Conservation (phyloP, 2,797 vertebrate species). For the Argentina silus region DNA sequence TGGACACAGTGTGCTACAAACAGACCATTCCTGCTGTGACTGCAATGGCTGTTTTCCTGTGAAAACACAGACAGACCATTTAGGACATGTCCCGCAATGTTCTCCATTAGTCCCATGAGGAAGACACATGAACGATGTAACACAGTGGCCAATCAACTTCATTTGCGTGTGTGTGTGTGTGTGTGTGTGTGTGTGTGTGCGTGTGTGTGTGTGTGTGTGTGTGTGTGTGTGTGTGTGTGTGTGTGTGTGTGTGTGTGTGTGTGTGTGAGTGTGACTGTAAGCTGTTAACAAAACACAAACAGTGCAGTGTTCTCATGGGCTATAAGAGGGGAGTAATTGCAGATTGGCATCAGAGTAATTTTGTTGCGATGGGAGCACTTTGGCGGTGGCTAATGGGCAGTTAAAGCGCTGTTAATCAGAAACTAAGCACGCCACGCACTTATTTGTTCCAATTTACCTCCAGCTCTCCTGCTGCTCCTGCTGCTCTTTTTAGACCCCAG, state of each 20-base stretch:
- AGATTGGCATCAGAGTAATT: constrained; percentile 50
- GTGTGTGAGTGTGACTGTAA: too few relatives aligned
- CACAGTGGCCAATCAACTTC: not conserved
- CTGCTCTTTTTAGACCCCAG: not conserved
- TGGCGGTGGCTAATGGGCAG: constrained; percentile 51
- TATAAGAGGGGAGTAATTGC: constrained; percentile 41
- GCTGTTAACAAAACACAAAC: constrained; percentile 41
- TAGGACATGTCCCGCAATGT: constrained; percentile 21
- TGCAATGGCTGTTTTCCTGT: constrained; percentile 8
- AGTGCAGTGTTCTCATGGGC: constrained; percentile 24
- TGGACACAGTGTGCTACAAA: constrained; percentile 11
- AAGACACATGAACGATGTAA: constrained; percentile 33
- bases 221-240: constrained; percentile 22
- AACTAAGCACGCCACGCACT: constrained; percentile 34
- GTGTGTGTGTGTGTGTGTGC: not conserved
- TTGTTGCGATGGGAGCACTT: constrained; percentile 40
- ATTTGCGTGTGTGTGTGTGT: constrained; percentile 8
- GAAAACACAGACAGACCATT: constrained; percentile 29
- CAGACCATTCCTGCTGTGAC: not conserved
- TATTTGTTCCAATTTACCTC: constrained; percentile 46
- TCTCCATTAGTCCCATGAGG: constrained; percentile 28
- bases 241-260: not conserved
- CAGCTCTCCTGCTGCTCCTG: constrained; percentile 30
- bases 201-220: constrained; percentile 12
- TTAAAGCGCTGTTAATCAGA: constrained; percentile 59